These are phyloP conservation scores for Parapsyche elsis DNA, from an alignment of 1,140 invertebrate species.

Conservation along the genomic window DNA sequence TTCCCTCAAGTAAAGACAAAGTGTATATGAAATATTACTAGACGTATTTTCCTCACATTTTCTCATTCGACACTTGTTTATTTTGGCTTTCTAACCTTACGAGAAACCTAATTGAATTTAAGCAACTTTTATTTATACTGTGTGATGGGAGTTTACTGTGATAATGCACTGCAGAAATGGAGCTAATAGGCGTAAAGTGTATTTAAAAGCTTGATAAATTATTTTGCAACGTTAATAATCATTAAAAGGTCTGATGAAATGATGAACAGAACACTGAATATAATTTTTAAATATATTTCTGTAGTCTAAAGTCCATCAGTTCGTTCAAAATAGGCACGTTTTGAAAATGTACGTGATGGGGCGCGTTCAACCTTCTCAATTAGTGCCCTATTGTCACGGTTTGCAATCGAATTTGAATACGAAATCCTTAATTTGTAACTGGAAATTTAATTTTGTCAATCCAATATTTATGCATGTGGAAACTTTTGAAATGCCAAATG, in stretches of 20 bases:
- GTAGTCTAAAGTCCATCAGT: too few relatives aligned
- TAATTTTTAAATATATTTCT: too few relatives aligned
- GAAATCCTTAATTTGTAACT: not conserved
- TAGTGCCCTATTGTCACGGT: not conserved
- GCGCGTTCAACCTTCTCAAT: not conserved
- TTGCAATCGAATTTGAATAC: not conserved
- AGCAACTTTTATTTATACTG: too few relatives aligned
- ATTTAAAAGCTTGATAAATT: too few relatives aligned
- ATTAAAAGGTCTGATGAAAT: too few relatives aligned
- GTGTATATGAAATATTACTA: constrained; percentile 12
- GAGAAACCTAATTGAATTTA: too few relatives aligned
- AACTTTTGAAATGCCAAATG: not conserved
- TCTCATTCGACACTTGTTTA: not conserved
- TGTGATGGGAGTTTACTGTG: too few relatives aligned
- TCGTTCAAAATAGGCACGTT: too few relatives aligned
- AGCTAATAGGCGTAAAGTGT: too few relatives aligned
- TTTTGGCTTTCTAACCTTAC: not conserved
- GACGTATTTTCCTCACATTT: constrained; percentile 13
- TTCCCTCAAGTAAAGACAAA: not conserved
- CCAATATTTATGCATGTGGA: not conserved
- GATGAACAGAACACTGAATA: too few relatives aligned
- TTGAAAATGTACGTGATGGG: not conserved
- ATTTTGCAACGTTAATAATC: too few relatives aligned
- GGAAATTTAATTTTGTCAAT: not conserved
- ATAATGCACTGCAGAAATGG: too few relatives aligned